Base-by-base conservation (phyloP, 1,140 invertebrate genomes). In the Globodera rostochiensis region DNA sequence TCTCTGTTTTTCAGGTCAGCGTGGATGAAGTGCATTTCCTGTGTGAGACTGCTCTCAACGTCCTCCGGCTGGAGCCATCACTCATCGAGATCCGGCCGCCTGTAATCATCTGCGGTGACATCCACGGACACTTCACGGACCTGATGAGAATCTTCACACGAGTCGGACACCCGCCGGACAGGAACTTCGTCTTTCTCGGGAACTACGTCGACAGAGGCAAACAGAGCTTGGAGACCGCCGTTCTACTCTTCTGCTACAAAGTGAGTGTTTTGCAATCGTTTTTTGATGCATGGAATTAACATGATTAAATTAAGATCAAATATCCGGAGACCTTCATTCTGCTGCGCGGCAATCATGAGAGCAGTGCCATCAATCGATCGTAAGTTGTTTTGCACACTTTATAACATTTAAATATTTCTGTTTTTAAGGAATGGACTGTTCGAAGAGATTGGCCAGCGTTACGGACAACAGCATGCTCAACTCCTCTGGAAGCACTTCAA, bases 41-140 rank as follows among this genome's bases (percentile, higher is more conserved):
- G 21, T 75, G 70, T 60, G 19, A 74, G 13, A 74, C 66, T 64
- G 84, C 84, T 9, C 67, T 57, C 45, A 96, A 99, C 92, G 98
- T 99, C 86, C 92, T 99, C 21, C 95, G 98, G 2, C 96, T 98
- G 92, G 97, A 99, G 91, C 96, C 96, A 87, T 98, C 98, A 92
- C 97, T 99, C 21, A 96, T 98, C 90, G 92, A 96, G 90, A 96
- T 99, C 8, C 96, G 98, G 91, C 96, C 96, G 73, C 97, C 97
- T 81, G 97, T 99, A 50, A 98, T 96, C 78, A 96, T 98, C 73
- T 98, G 97, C 92, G 97, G 97, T 80, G 97, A 99, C 91, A 98
- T 99, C 84, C 97, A 99, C 91, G 97, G 97, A 9, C 97, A 99
- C 91, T 98, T 98, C 92, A 98, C 98, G 92, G 97, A 99, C 67